phyloP scores from a whole-genome alignment of 2,113 vertebrate genomes.

The Pantherophis guttatus region DNA sequence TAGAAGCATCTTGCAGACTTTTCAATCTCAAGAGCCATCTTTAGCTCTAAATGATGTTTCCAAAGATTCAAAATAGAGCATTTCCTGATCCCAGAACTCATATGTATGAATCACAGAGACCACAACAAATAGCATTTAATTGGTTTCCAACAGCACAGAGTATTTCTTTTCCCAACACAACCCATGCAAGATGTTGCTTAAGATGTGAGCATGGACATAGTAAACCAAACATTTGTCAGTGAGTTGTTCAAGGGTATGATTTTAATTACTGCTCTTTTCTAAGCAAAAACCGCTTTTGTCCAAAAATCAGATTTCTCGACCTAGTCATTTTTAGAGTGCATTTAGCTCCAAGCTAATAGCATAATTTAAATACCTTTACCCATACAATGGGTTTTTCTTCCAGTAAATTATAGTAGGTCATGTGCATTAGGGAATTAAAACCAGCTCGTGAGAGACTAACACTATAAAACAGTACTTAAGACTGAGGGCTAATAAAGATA shows the following conservation, averaged over 20 bases:
- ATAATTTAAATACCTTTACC: conserved; percentile 19
- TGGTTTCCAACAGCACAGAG: neutral
- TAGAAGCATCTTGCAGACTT: neutral
- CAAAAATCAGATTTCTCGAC: neutral
- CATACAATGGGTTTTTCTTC: conserved; percentile 1
- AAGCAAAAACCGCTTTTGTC: neutral
- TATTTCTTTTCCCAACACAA: neutral
- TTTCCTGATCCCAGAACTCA: neutral
- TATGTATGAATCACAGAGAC: neutral
- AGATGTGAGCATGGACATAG: neutral
- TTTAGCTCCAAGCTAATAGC: conserved; percentile 6
- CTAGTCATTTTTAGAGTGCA: neutral
- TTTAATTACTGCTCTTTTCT: neutral
- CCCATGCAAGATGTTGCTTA: neutral
- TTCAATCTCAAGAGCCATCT: neutral
- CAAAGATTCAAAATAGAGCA: neutral
- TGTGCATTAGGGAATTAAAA: conserved; percentile 14
- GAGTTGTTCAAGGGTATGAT: neutral
- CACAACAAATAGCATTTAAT: neutral
- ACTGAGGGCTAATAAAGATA: conserved; percentile 22
- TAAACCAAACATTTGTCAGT: neutral
- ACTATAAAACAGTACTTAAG: neutral
- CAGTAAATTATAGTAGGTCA: conserved; percentile 20
- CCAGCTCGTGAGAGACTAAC: fast-evolving
- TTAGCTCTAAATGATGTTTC: neutral